Conservation (phyloP, 2,888 invertebrate species). For the Eilema sororculum region DNA sequence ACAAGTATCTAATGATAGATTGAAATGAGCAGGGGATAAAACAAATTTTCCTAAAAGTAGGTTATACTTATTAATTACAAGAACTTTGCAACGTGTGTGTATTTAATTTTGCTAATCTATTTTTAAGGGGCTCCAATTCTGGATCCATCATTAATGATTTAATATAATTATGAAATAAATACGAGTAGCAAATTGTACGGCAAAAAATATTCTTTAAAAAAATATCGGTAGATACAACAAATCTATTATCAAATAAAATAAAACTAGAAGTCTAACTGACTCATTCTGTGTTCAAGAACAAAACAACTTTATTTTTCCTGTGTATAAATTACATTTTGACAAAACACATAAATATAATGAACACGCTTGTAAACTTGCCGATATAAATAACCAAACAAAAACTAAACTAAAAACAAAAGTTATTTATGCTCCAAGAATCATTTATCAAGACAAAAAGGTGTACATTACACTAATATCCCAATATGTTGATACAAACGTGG, state of each 20-base stretch:
- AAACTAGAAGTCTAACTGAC: background rate
- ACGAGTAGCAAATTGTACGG: background rate
- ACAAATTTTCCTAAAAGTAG: no score
- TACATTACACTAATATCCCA: slow-evolving; percentile 58
- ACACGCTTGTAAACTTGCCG: slow-evolving; percentile 34
- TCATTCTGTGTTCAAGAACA: background rate
- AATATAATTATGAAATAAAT: background rate
- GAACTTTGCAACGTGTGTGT: background rate
- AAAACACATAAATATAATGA: slow-evolving; percentile 36
- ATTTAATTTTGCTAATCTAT: background rate
- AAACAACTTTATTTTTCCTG: slow-evolving; percentile 9
- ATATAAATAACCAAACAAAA: slow-evolving; percentile 40
- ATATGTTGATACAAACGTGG: slow-evolving; percentile 55
- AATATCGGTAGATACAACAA: background rate
- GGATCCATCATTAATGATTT: background rate
- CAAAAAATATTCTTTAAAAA: background rate
- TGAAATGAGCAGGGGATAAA: no score
- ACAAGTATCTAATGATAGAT: no score
- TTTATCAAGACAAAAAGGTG: slow-evolving; percentile 53
- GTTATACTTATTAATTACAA: no score
- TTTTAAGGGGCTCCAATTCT: background rate
- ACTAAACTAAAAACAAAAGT: slow-evolving; percentile 38
- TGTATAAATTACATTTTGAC: slow-evolving; percentile 14
- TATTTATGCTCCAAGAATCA: slow-evolving; percentile 49
- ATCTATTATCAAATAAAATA: background rate